Percentiles rank a stretch among this genome's conserved stretches.
Conservation (phyloP, 1,140 invertebrate species). For the Elysia chlorotica region DNA sequence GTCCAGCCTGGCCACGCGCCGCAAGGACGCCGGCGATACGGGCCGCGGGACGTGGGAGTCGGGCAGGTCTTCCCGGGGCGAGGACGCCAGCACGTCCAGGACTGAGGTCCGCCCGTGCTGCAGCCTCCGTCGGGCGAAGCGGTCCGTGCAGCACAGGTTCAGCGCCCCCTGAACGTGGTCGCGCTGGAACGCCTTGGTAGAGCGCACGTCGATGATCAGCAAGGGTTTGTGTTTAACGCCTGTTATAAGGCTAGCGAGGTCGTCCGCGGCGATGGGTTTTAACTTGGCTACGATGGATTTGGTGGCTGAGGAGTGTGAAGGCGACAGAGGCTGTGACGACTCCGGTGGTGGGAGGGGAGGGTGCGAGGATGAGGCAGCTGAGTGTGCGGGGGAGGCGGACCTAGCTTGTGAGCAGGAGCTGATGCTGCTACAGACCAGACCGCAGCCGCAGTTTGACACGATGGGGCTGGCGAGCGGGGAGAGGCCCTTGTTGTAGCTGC, state of each 20-base stretch:
- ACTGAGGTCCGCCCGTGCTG: constrained; percentile 72
- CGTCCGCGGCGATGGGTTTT: constrained; percentile 41
- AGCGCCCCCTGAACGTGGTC: constrained; percentile 75
- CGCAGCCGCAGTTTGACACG: constrained; percentile 15
- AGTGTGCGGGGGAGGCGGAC: constrained; percentile 32
- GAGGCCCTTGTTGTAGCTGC: neutral
- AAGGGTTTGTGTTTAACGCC: constrained; percentile 53
- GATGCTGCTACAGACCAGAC: constrained; percentile 15
- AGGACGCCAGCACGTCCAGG: constrained; percentile 68
- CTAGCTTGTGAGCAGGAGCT: constrained; percentile 5
- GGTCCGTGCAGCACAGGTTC: constrained; percentile 77
- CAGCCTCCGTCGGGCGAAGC: constrained; percentile 73
- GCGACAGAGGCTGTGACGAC: too few relatives aligned
- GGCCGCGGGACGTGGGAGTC: constrained; percentile 47
- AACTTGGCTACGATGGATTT: constrained; percentile 21
- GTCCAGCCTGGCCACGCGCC: constrained; percentile 67
- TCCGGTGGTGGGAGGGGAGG: too few relatives aligned
- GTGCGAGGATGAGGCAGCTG: too few relatives aligned
- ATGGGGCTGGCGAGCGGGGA: constrained; percentile 12
- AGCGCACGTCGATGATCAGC: constrained; percentile 74
- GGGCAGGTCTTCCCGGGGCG: neutral
- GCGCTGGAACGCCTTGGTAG: constrained; percentile 75
- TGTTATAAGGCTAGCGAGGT: constrained; percentile 42
- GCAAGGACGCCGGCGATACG: constrained; percentile 68
- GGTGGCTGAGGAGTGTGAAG: too few relatives aligned